Conservation (phyloP, 2,113 vertebrate species). For the Asarcornis scutulata region DNA sequence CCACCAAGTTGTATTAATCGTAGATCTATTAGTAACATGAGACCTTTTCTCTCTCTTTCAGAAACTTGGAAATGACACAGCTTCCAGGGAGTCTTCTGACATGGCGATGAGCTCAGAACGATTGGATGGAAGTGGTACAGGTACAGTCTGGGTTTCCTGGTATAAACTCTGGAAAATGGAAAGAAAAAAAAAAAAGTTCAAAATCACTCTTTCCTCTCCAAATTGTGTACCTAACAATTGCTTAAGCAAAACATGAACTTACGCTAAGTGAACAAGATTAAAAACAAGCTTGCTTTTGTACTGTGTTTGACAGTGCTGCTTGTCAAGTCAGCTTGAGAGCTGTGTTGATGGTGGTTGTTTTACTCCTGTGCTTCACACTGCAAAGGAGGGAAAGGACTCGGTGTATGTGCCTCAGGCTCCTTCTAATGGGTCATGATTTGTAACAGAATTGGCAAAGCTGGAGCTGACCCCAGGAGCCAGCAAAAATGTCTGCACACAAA, state of each 20-base stretch:
- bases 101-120: constrained; percentile 78
- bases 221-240: not conserved
- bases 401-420: accelerated
- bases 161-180: not conserved
- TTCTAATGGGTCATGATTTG: not conserved
- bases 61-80: constrained; percentile 78
- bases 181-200: not conserved
- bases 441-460: not conserved
- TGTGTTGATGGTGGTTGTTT: not conserved
- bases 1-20: not conserved
- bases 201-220: not conserved
- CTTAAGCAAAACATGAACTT: not conserved
- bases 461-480: not conserved
- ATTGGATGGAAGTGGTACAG: constrained; percentile 82
- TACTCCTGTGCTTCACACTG: not conserved
- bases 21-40: not conserved
- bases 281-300: not conserved
- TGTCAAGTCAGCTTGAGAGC: not conserved
- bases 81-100: constrained; percentile 72
- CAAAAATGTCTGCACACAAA: not conserved
- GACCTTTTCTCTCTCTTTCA: constrained; percentile 55
- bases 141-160: constrained; percentile 64
- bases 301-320: not conserved
- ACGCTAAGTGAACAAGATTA: not conserved
- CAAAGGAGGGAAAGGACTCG: not conserved